Evolutionary conservation across 2,113 vertebrate species (phyloP).

Genomic region (Cricetomys ansorgei): DNA sequence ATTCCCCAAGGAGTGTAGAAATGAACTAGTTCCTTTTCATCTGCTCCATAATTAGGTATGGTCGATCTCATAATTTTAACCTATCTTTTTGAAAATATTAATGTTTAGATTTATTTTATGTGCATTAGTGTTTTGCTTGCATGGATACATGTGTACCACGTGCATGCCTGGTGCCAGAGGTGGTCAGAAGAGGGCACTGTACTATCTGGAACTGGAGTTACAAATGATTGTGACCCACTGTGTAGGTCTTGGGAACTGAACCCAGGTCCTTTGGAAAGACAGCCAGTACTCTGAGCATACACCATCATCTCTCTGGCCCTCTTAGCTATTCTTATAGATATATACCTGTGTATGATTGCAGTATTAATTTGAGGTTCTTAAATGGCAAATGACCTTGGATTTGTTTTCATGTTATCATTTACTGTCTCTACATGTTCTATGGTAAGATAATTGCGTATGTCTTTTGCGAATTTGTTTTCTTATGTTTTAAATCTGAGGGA

Average conservation of each 20-base stretch:
- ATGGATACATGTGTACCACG: neutral
- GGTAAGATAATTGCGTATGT: neutral
- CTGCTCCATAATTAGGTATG: neutral
- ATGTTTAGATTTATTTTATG: neutral
- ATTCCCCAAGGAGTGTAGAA: neutral
- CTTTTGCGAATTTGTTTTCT: neutral
- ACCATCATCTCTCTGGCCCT: no score
- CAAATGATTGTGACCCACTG: neutral
- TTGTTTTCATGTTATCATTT: neutral
- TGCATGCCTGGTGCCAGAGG: neutral
- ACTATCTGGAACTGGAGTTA: neutral
- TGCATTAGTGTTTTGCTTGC: neutral
- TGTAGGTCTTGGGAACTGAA: no score
- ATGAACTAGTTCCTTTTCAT: neutral
- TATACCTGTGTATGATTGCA: neutral
- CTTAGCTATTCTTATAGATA: neutral
- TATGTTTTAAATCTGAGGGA: neutral
- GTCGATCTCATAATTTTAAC: neutral
- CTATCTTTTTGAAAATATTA: neutral
- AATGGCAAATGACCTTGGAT: neutral
- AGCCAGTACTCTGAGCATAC: no score
- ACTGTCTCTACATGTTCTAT: neutral
- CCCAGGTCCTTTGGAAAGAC: no score
- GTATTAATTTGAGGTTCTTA: neutral
- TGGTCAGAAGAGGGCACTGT: neutral